Base-by-base conservation (phyloP, 1,140 invertebrate species). In the Aethina tumida region DNA sequence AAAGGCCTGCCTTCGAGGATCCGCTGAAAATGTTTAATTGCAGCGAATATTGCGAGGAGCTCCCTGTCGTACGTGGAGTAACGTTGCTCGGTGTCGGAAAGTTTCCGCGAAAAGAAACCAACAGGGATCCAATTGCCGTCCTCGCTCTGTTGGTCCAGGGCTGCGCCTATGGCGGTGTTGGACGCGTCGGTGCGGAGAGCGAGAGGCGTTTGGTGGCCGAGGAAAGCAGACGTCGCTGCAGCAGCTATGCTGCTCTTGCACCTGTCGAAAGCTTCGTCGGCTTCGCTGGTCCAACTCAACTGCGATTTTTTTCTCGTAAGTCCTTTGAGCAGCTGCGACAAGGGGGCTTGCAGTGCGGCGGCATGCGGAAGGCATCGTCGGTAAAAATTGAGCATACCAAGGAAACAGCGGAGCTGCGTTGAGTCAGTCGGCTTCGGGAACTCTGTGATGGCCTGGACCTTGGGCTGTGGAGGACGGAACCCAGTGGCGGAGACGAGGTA, bases 341-440 rank as follows among this genome's bases (percentile, higher is more conserved):
- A 28, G 7, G 45, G 49, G 7, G 48, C 41, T 46, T 56, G 59
- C 0, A 41, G 9, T 17, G 45, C 26, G 1, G 57, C 55, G 0
- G 52, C 49, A 2, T 48, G 24, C 4, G 51, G 52, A 10, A 63
- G 14, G 35, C 45, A 58, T 10, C 44, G 22, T 15, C 54, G 21
- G 33, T 60, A 62, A 45, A 58, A 65, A 39, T 62, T 61, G 3
- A 61, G 1, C 45, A 59, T 53, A 3, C 58, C 62, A 3, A 66
- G 28, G 36, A 59, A 65, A 22, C 47, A 24, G 53, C 46, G 2
- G 45, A 54, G 2, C 3, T 21, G 12, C 14, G 40, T 55, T n/a
- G n/a, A n/a, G n/a, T n/a, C n/a, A 7, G 17, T 31, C 5, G 55
- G 50, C 13, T 28, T 25, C 3, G 48, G 43, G 15, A 9, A 35